A percentile compares a stretch with the other conserved stretches of the same genome.
Evolutionary conservation across 2,888 invertebrate species (phyloP).

Genomic region (Agapostemon virescens): DNA sequence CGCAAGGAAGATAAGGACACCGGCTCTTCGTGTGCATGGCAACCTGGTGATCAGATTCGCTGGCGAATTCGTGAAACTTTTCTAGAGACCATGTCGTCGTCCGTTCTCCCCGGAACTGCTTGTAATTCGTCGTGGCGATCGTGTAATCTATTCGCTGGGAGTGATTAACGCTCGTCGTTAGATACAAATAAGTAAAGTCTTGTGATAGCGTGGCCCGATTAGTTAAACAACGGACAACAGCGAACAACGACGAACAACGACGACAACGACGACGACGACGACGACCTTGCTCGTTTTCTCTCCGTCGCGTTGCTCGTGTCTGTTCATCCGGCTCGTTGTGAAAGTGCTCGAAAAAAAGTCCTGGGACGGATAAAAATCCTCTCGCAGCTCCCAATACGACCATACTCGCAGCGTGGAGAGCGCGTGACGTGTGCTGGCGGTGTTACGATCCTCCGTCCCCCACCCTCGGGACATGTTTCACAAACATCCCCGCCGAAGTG

Average conservation of each 20-base stretch:
- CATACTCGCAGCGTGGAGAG: conserved; percentile 62
- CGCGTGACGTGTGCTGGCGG: conserved; percentile 72
- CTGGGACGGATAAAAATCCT: not conserved
- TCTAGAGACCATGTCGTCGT: not conserved
- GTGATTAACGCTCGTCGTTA: conserved; percentile 62
- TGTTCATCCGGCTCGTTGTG: not conserved
- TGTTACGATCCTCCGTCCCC: conserved; percentile 68
- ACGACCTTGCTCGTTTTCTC: not conserved
- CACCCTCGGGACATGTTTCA: conserved; percentile 52
- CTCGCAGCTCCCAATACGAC: conserved; percentile 44
- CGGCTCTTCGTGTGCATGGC: conserved; percentile 29
- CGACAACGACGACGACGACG: not conserved
- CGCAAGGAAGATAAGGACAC: conserved; percentile 6
- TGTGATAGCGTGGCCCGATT: conserved; percentile 61
- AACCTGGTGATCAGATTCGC: not conserved
- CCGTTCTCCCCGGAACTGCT: not conserved
- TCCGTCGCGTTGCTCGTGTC: not conserved
- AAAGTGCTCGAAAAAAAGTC: not conserved
- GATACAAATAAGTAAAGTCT: conserved; percentile 64
- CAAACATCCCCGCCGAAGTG: conserved; percentile 55
- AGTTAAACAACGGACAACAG: conserved; percentile 22
- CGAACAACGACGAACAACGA: not conserved
- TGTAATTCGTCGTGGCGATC: conserved; percentile 1
- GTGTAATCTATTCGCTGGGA: conserved; percentile 36
- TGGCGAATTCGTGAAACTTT: not conserved